Evolutionary conservation across 1,140 invertebrate species (phyloP).

Genomic region (Octopus bimaculoides): DNA sequence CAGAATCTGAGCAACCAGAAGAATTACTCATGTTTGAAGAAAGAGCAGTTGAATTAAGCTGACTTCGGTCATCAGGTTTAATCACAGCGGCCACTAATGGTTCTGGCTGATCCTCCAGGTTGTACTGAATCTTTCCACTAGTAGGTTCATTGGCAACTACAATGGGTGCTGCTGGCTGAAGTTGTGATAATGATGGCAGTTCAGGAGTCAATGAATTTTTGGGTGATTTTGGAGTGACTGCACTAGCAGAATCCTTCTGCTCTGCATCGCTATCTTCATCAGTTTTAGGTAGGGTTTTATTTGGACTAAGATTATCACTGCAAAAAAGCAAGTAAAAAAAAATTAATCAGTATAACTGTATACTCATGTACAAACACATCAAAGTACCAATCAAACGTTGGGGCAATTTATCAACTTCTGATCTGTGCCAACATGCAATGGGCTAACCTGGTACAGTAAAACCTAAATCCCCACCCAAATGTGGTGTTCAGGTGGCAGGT

Average conservation of each 20-base stretch:
- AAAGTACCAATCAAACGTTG: too few relatives aligned
- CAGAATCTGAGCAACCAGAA: constrained; percentile 23
- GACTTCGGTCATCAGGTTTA: constrained; percentile 13
- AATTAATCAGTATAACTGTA: neutral
- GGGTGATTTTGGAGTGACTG: neutral
- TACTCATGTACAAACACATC: too few relatives aligned
- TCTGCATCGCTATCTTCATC: neutral
- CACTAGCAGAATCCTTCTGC: neutral
- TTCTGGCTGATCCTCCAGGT: constrained; percentile 27
- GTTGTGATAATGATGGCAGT: neutral
- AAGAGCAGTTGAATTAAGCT: constrained; percentile 8
- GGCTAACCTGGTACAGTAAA: too few relatives aligned
- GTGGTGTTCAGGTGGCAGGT: too few relatives aligned
- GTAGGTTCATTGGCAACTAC: constrained; percentile 9
- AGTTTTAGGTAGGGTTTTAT: neutral
- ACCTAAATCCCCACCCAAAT: too few relatives aligned
- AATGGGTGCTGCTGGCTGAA: constrained; percentile 13
- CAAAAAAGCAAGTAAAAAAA: neutral
- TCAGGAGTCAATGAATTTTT: neutral
- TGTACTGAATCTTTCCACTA: constrained; percentile 33
- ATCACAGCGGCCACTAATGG: constrained; percentile 28
- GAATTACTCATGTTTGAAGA: constrained; percentile 25
- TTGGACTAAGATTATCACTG: constrained; percentile 6
- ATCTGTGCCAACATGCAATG: too few relatives aligned
- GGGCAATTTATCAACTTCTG: too few relatives aligned